Evolutionary conservation across 1,140 invertebrate species (phyloP), one percentile per base, ranked within the genome.

Genomic region (Pseudachorutes palmiensis): DNA sequence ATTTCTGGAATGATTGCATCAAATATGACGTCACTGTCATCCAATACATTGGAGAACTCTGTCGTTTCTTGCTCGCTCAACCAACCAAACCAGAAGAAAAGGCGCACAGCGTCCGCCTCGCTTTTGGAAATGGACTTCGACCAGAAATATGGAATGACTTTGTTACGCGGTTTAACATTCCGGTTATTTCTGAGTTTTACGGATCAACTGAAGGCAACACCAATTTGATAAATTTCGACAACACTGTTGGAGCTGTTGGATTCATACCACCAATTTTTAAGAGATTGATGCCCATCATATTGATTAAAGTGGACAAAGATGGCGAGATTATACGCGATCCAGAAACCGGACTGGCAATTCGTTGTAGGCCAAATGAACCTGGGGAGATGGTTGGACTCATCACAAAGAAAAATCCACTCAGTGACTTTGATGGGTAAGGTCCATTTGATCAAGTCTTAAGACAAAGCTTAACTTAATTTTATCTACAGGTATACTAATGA

Each of bases 41-140:
- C 12, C 96, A 99, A 77, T 99, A 99, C 77, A 98, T 99, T 76
- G 97, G 97, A 14, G 97, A 99, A 82, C 97, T 98, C 84, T 98
- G 94, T 77, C 86, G 97, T 3, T 99, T 99, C 80, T 84, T 99
- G 31, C 79, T 99, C 65, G 89, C 92, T n/a, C 90, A 93, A 62
- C 87, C 89, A 14, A 80, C 83, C 2, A 85, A 85, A 65, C 81
- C 87, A 1, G 83, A 87, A 62, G 94, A 98, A 76, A 87, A 45
- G 36, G 9, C 19, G 9, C 36, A 45, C 19, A 45, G 19, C 9
- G 19, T 45, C 36, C 36, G 36, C 19, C 19, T 45, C 19, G 36
- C 9, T 19, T 45, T 12, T 45, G 36, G 36, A 45, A 9, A 12
- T 9, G 36, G 36, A 45, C 36, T 45, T 9, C 9, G 36, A 19